phyloP scores from a whole-genome alignment of 37 sponge, comb jelly and placozoan species.

The Beroe forskalii region DNA sequence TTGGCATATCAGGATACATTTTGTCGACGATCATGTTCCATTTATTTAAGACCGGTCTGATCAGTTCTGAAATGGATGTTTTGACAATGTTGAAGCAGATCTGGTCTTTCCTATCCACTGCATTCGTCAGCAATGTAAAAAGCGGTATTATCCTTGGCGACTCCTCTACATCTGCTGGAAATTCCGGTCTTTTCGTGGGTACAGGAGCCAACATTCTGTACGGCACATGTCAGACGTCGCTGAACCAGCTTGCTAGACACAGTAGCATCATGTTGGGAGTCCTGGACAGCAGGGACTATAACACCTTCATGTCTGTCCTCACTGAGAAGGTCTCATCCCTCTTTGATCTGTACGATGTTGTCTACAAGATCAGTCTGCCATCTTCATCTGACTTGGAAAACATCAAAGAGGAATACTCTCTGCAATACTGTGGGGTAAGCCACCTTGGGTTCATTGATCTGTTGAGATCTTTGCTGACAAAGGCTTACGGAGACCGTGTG shows the following conservation, averaged over 20 bases:
- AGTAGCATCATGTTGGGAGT: neutral
- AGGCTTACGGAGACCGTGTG: constrained; percentile 21
- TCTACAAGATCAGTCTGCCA: constrained; percentile 8
- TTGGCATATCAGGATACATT: neutral
- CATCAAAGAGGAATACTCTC: neutral
- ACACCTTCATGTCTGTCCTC: constrained; percentile 18
- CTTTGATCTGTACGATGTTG: constrained; percentile 21
- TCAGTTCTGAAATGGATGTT: neutral
- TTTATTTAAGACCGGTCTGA: neutral
- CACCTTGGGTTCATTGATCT: neutral
- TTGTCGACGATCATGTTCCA: neutral
- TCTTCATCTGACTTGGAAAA: neutral
- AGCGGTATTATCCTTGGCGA: constrained; percentile 4
- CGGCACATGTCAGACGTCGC: neutral
- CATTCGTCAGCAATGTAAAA: neutral
- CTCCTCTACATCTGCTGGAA: neutral
- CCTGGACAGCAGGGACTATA: constrained; percentile 13
- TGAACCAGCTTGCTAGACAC: neutral
- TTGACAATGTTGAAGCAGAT: constrained; percentile 7
- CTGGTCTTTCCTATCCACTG: neutral
- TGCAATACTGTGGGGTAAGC: neutral
- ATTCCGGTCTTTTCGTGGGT: neutral
- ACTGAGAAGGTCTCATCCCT: neutral
- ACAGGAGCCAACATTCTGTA: neutral
- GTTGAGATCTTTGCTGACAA: neutral